Evolutionary conservation across 2,888 invertebrate genomes (phyloP), one percentile per base, ranked within the genome.

Genomic region (Smittia sp.): DNA sequence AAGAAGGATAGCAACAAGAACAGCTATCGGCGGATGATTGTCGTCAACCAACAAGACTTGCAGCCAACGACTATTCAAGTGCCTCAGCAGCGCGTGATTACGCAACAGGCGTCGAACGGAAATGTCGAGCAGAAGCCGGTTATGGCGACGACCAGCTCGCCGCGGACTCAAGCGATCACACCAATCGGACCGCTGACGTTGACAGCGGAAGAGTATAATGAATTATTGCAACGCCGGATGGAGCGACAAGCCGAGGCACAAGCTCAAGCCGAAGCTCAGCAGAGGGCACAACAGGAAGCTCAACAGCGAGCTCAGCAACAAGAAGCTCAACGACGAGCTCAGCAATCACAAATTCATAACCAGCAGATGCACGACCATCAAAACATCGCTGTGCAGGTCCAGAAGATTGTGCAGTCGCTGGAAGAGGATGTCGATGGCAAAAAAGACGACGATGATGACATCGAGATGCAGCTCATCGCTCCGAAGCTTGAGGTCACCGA

Each of bases 201-300:
- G 20, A 90, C 90, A 0, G 89, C 89, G 1, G 90, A 90, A 80
- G 90, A 90, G 85, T 90, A 90, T 83, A 90, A 90, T 81, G 90
- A 90, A 81, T 82, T 90, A 76, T 89, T 90, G 88, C 90, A 90
- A 79, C 83, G 90, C 76, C 90, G 90, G 0, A 84, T 90, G 0
- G 87, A 72, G 27, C 54, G 58, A 22, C 72, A 69, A 24, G 89
- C 89, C 76, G 85, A 85, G 39, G 88, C 89, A 1, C 85, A 85
- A 76, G 67, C 41, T 39, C 25, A 66, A 27, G 87, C 83, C 77
- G 86, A 81, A 78, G 80, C 81, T 76, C 82, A 82, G 38, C 70
- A 63, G 25, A 41, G 54, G 11, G 69, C 20, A 15, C 69, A 69
- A 27, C 75, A 85, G 75, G 77, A 85, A 46, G 65, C 52, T 18